phyloP scores from a whole-genome alignment of 2,888 invertebrate genomes.

The Pristionchus fissidentatus region DNA sequence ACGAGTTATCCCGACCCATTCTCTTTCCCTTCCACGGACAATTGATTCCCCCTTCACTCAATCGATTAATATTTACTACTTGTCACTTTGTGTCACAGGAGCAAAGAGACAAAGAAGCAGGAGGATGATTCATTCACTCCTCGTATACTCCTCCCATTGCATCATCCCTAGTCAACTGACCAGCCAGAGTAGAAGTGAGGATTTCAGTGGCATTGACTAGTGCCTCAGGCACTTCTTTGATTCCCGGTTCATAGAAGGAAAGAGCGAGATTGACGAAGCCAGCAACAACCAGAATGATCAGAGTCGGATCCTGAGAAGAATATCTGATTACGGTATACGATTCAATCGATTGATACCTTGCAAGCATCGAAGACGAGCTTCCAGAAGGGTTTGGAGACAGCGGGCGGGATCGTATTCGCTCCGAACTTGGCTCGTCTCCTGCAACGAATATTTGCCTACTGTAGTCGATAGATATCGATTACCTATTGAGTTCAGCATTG shows the following conservation, averaged over 20 bases:
- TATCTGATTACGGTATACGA: not conserved
- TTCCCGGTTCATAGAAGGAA: conserved; percentile 72
- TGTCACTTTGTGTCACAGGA: too few species aligned
- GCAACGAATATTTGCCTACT: not conserved
- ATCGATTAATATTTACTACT: too few species aligned
- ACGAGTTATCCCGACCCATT: conserved; percentile 38
- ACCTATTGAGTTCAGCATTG: conserved; percentile 57
- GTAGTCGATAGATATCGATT: not conserved
- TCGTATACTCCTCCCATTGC: not conserved
- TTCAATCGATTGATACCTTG: conserved; percentile 8
- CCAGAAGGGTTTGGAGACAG: conserved; percentile 51
- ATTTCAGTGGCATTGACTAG: not conserved
- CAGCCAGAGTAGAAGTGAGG: conserved; percentile 31
- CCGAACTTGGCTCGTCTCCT: conserved; percentile 37
- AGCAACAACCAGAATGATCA: conserved; percentile 72
- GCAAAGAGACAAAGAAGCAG: too few species aligned
- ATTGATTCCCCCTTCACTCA: conserved; percentile 16
- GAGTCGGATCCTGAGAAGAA: conserved; percentile 69
- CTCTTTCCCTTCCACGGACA: conserved; percentile 30
- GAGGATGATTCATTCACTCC: too few species aligned
- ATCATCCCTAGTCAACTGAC: conserved; percentile 14
- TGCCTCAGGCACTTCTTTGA: conserved; percentile 32
- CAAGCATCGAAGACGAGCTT: conserved; percentile 7
- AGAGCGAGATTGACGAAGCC: conserved; percentile 72
- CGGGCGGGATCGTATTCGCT: conserved; percentile 29